These are phyloP conservation scores for Agrochola lychnidis DNA, from an alignment of 2,888 invertebrate genomes.

Conservation along the genomic window DNA sequence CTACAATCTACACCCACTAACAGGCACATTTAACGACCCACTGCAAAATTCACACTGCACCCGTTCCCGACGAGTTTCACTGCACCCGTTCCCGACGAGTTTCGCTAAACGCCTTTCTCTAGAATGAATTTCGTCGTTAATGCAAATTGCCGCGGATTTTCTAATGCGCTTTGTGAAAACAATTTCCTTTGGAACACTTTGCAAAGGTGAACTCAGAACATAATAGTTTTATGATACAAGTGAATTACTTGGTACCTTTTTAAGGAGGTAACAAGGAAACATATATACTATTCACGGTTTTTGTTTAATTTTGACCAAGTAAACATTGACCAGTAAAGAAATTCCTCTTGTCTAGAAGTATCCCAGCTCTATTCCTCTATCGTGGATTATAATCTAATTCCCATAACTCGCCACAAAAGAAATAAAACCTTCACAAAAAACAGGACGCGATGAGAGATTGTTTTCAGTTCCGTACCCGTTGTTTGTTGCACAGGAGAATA, in stretches of 20 bases:
- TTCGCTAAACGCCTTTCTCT: conserved; percentile 57
- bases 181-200: conserved; percentile 28
- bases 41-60: conserved; percentile 65
- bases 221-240: conserved; percentile 7
- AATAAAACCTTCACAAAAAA: conserved; percentile 33
- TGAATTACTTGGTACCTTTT: conserved; percentile 29
- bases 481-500: conserved; percentile 59
- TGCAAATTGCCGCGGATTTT: conserved; percentile 59
- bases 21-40: conserved; percentile 55
- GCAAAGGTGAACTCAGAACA: conserved; percentile 34
- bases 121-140: conserved; percentile 62
- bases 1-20: conserved; percentile 51
- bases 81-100: conserved; percentile 50
- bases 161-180: conserved; percentile 51
- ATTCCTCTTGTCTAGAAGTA: background rate
- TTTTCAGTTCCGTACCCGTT: conserved; percentile 52
- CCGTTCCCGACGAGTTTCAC: conserved; percentile 52
- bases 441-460: conserved; percentile 50
- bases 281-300: background rate
- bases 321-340: background rate
- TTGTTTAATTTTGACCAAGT: background rate
- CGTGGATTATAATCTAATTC: conserved; percentile 15
- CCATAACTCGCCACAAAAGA: conserved; percentile 9
- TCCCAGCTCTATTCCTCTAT: background rate
- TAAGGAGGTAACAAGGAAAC: background rate